A percentile compares a stretch with the other conserved stretches of the same genome.
Evolutionary conservation across 64 coral and sea anemone genomes (phyloP).

Genomic region (Montipora efflorescens): DNA sequence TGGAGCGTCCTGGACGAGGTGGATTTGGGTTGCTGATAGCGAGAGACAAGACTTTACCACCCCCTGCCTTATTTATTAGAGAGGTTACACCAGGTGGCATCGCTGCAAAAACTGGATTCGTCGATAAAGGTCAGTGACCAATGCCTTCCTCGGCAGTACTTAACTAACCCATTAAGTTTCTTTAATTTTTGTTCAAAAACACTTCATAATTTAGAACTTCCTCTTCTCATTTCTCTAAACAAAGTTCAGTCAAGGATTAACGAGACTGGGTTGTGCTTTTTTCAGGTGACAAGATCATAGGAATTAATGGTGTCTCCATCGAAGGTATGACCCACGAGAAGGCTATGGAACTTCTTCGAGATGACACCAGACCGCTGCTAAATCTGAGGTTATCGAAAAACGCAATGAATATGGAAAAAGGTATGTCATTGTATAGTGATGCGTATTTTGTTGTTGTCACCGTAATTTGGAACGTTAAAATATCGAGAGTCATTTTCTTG

Average conservation of each 20-base stretch:
- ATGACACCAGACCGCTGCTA: conserved; percentile 2
- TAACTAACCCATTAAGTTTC: too few species aligned
- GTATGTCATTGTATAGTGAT: neutral
- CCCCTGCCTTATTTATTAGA: conserved; percentile 37
- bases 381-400: conserved; percentile 29
- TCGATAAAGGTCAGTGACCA: conserved; percentile 24
- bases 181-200: too few species aligned
- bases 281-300: conserved; percentile 16
- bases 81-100: conserved; percentile 36
- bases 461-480: neutral
- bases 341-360: conserved; percentile 21
- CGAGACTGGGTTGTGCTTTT: neutral
- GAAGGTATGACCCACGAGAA: conserved; percentile 25
- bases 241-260: neutral
- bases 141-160: neutral
- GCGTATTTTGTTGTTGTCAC: neutral
- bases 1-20: conserved; percentile 19
- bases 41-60: conserved; percentile 36
- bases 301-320: conserved; percentile 20
- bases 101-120: conserved; percentile 27
- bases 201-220: too few species aligned
- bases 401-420: neutral
- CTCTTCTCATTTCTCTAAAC: too few species aligned
- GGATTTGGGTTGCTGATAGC: conserved; percentile 39
- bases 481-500: neutral